phyloP scores from a whole-genome alignment of 2,113 vertebrate genomes.

The Ctenodactylus gundi region DNA sequence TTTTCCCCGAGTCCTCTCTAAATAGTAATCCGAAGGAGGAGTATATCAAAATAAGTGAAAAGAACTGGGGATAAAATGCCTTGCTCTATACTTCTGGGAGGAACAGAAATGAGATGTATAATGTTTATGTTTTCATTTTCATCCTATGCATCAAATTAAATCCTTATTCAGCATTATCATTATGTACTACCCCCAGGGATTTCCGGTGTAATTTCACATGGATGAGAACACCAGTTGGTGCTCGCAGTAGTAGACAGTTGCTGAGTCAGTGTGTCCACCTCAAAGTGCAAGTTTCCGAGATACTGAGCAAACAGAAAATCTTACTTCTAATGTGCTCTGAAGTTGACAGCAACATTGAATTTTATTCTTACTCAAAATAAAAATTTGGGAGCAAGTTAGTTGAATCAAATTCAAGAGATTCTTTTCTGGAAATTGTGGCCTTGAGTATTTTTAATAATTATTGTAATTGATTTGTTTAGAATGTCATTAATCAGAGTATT shows the following conservation, averaged over 20 bases:
- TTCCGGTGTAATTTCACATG: not conserved
- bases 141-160: not conserved
- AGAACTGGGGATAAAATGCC: not conserved
- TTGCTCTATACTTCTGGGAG: not conserved
- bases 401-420: not conserved
- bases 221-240: not conserved
- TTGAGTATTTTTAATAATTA: not conserved
- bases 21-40: not conserved
- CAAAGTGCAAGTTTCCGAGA: rapidly evolving
- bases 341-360: not conserved
- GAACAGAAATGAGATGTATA: not conserved
- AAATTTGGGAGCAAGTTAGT: not conserved
- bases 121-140: not conserved
- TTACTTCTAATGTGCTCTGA: not conserved
- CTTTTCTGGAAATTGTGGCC: not conserved
- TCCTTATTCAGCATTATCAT: not conserved
- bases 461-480: constrained; percentile 15
- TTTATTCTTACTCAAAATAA: not conserved
- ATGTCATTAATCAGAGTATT: not conserved
- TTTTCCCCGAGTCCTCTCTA: not conserved
- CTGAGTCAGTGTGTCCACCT: not conserved
- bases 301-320: not conserved
- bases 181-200: not conserved
- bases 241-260: not conserved
- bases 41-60: not conserved